Evolutionary conservation across 2,113 vertebrate genomes (phyloP), one percentile per base, ranked within the genome.

Genomic region (Sardina pilchardus): DNA sequence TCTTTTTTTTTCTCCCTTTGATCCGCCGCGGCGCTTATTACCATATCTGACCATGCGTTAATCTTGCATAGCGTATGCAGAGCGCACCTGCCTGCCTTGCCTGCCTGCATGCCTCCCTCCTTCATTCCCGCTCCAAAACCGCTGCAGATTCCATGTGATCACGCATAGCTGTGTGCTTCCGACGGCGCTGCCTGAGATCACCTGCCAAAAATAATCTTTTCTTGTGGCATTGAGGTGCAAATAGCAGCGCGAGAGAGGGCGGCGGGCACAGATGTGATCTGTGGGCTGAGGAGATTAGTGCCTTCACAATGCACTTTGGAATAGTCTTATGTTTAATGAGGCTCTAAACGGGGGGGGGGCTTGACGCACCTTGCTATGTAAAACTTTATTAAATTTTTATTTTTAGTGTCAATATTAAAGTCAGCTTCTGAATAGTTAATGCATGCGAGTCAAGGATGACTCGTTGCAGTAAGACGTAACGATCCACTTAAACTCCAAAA

Each of bases 331-430:
- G 67, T 34, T 75, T 75, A 75, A 75, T 75, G 67, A 36, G 67
- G 30, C 67, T 75, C 67, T 75, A 75, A 75, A 75, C 67, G 14
- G 67, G 67, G 34, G 14, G 67, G 67, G 34, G 30, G 67, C 10
- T 30, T 75, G 67, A 12, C 10, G 30, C 67, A 75, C 67, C 67
- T 75, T 36, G 67, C 30, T 30, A 75, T 75, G 67, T 75, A 75
- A 75, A 75, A 75, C 67, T 75, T 75, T 75, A 75, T 75, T 75
- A 75, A 75, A 17, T 75, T 75, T 75, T 75, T 75, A 75, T 75
- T 36, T 75, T 75, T 75, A 75, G 67, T 75, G 67, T 34, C 67
- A 75, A 75, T 75, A 75, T 75, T 75, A 75, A 75, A 75, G 30
- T 75, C 67, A 9, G 67, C 14, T 34, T 75, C 26, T 75, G 67